Conservation (phyloP, 2,113 vertebrate genomes). For the Microtus oregoni region DNA sequence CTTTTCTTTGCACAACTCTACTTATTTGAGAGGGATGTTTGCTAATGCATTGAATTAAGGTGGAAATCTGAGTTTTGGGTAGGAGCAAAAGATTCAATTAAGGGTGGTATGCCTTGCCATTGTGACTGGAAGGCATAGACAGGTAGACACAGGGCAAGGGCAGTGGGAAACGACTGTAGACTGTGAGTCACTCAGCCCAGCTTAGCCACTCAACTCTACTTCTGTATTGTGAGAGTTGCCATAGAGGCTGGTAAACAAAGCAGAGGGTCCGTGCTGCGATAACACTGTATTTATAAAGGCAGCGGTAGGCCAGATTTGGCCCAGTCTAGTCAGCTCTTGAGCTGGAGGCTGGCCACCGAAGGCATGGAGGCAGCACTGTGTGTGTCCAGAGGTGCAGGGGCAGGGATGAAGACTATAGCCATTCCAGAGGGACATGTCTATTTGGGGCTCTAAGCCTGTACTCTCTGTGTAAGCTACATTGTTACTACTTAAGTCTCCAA, state of each 20-base stretch:
- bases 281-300: neutral
- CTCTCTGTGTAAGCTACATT: neutral
- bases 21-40: neutral
- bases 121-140: neutral
- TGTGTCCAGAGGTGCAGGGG: neutral
- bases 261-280: neutral
- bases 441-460: neutral
- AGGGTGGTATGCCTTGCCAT: neutral
- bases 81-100: neutral
- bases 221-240: neutral
- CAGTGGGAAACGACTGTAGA: neutral
- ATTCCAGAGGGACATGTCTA: neutral
- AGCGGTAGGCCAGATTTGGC: neutral
- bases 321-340: neutral
- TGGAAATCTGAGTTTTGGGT: conserved; percentile 28
- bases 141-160: neutral
- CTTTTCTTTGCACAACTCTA: conserved; percentile 21
- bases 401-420: neutral
- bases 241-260: neutral
- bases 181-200: neutral
- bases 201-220: neutral
- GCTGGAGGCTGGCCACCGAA: neutral
- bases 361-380: neutral
- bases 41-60: neutral
- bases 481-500: neutral